These are phyloP conservation scores for Oreochromis spilurus DNA, from an alignment of 2,113 vertebrate genomes.

Conservation along the genomic window DNA sequence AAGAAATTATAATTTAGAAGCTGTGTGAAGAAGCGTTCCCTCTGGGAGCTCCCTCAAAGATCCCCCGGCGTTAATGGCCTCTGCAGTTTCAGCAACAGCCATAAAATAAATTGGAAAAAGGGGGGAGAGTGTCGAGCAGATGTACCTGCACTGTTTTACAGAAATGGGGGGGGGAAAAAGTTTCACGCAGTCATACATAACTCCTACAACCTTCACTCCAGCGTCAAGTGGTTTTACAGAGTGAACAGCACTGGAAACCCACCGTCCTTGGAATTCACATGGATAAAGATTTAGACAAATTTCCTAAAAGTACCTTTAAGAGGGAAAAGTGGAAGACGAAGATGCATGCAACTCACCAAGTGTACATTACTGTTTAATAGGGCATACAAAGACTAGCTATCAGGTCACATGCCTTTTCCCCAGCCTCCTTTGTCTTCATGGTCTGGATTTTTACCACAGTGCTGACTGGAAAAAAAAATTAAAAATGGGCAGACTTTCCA, in stretches of 20 bases:
- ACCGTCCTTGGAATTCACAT: not conserved
- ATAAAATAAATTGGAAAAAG: slow-evolving; percentile 56
- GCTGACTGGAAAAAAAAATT: not conserved
- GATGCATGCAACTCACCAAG: not conserved
- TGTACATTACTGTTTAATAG: not conserved
- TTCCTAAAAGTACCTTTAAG: not conserved
- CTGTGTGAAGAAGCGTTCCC: slow-evolving; percentile 3
- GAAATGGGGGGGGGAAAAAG: not conserved
- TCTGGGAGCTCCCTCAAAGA: slow-evolving; percentile 37
- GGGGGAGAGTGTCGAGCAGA: not conserved
- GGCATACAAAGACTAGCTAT: not conserved
- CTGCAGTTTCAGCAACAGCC: slow-evolving; percentile 40
- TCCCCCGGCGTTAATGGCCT: slow-evolving; percentile 37
- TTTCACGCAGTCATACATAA: not conserved
- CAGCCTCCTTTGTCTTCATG: not conserved
- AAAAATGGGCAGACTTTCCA: not conserved
- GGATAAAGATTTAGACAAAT: not conserved
- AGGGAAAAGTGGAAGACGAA: not conserved
- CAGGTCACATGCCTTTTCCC: not conserved
- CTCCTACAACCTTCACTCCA: not conserved
- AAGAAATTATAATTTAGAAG: slow-evolving; percentile 26
- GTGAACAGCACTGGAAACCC: not conserved
- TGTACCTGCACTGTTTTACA: not conserved
- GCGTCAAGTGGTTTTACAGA: not conserved
- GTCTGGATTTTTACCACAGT: not conserved